Base-by-base conservation (phyloP, 2,113 vertebrate species). In the rabbit (Oryctolagus cuniculus) region DNA sequence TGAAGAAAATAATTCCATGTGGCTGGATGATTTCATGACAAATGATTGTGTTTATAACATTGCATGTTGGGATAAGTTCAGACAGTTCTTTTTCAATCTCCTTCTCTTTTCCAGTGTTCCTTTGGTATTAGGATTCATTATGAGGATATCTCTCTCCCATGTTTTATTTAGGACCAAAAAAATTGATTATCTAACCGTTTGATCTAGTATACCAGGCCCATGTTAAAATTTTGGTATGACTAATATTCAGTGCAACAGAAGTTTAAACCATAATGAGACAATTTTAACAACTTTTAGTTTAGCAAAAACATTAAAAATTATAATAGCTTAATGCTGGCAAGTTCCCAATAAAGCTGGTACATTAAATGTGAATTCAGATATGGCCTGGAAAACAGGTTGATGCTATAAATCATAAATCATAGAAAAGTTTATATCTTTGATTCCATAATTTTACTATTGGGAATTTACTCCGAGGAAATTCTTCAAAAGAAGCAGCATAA, bases 241-340 rank as follows among this genome's bases (percentile, higher is more conserved):
- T 70, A 83, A 70, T 96, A 21, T 91, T 78, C 53, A 85, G 74
- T 79, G 5, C 29, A 92, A 93, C 74, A 21, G 10, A 80, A 74
- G 79, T 55, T 92, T 95, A 84, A 83, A 84, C 27, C 78, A 31
- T 51, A 79, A 55, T 25, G 6, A 77, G 58, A 21, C 25, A 58
- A 58, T 95, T 19, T 61, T 91, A 85, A 63, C 34, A 67, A 93
- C n/a, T 89, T 96, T 83, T 85, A 89, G 93, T 89, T 93, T 70
- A 66, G 31, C 58, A 58, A 69, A 36, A 75, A 61, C 13, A 31
- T 79, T 93, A 38, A 79, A 89, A 93, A 78, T 79, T 24, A 63
- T 87, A 85, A 87, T 63, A 70, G 6, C 29, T 74, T 87, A 58
- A 79, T 93, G 13, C 29, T 93, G 38, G 51, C 24, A 80, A 80